These are phyloP conservation scores for Sclerodermus sp. DNA, from an alignment of 2,888 invertebrate species.

Conservation along the genomic window DNA sequence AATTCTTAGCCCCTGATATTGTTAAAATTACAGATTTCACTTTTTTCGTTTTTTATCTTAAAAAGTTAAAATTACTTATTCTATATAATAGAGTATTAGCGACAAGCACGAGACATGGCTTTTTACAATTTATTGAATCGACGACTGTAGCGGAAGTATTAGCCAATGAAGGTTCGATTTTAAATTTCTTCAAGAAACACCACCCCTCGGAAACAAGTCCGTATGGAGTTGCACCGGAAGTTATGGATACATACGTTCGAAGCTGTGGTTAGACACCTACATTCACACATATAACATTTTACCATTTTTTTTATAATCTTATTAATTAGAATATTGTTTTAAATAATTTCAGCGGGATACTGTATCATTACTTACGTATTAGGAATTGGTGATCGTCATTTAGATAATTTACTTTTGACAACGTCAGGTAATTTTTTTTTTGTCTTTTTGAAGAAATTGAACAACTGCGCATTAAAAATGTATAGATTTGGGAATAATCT, in stretches of 20 bases:
- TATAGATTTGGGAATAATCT: background rate
- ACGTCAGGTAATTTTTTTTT: slow-evolving; percentile 70
- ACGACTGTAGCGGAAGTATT: slow-evolving; percentile 90
- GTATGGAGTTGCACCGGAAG: slow-evolving; percentile 88
- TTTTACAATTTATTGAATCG: slow-evolving; percentile 94
- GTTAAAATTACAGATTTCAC: slow-evolving; percentile 3
- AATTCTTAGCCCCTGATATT: slow-evolving; percentile 7
- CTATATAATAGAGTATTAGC: slow-evolving; percentile 87
- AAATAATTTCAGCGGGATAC: slow-evolving; percentile 81
- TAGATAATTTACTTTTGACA: slow-evolving; percentile 94
- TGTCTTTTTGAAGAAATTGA: too few relatives aligned
- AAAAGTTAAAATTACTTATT: too few relatives aligned
- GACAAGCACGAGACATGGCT: slow-evolving; percentile 93
- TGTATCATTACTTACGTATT: slow-evolving; percentile 97
- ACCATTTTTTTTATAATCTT: slow-evolving; percentile 1
- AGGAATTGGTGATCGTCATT: slow-evolving; percentile 96
- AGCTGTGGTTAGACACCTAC: slow-evolving; percentile 90
- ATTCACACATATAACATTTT: too few relatives aligned
- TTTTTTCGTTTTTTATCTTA: background rate
- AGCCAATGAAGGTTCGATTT: slow-evolving; percentile 83
- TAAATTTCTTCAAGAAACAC: slow-evolving; percentile 89
- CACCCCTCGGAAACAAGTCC: slow-evolving; percentile 86
- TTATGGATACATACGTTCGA: slow-evolving; percentile 96
- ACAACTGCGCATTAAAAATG: too few relatives aligned
- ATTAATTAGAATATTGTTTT: too few relatives aligned